These are phyloP conservation scores for Lates japonicus DNA, from an alignment of 2,797 vertebrate genomes.

Conservation along the genomic window DNA sequence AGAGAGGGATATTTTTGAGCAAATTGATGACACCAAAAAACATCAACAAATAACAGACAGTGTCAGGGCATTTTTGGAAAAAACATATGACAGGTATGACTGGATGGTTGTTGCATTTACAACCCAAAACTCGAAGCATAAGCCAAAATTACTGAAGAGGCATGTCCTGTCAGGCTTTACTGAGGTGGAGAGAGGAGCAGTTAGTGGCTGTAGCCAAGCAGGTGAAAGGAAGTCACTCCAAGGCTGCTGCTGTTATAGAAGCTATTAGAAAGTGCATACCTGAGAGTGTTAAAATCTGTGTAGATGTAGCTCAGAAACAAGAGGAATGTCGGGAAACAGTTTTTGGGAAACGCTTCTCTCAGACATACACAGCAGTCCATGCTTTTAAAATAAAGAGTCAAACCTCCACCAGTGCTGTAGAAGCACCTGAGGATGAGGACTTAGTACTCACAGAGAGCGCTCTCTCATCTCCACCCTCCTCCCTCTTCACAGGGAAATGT, in stretches of 20 bases:
- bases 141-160: neutral
- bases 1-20: slow-evolving; percentile 24
- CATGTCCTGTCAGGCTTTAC: slow-evolving; percentile 19
- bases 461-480: too few relatives aligned
- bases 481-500: neutral
- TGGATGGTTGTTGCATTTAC: slow-evolving; percentile 34
- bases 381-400: neutral
- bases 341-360: neutral
- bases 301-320: neutral
- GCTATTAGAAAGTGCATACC: neutral
- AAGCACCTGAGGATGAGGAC: neutral
- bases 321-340: neutral
- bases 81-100: slow-evolving; percentile 22
- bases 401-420: neutral
- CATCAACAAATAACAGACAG: neutral
- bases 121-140: neutral
- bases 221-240: neutral
- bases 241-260: neutral
- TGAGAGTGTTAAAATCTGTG: neutral
- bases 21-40: neutral
- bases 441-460: neutral
- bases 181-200: neutral
- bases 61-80: neutral
- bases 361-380: slow-evolving; percentile 29
- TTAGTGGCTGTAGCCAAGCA: slow-evolving; percentile 37